Percentiles rank a stretch among this genome's conserved stretches.
These are phyloP conservation scores for Microcebus ravelobensis DNA, from an alignment of 2,113 vertebrate genomes.

Conservation along the genomic window DNA sequence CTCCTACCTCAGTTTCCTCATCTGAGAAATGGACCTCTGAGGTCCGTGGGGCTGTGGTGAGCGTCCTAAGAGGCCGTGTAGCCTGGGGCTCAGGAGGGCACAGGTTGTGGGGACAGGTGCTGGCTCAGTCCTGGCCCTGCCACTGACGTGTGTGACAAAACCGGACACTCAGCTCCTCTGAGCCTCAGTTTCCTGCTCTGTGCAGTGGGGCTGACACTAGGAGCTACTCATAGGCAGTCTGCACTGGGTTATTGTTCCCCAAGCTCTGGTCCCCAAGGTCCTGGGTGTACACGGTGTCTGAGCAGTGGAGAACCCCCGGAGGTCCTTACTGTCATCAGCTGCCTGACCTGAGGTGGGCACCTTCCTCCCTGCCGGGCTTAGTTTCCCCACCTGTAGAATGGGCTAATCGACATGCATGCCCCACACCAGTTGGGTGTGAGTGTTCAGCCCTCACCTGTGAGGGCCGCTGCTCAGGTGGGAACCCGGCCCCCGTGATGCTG, in stretches of 20 bases:
- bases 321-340: background rate
- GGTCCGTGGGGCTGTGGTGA: background rate
- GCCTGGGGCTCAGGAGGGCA: no score
- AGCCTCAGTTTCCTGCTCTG: background rate
- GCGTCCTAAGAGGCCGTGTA: accelerated
- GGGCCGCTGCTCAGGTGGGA: background rate
- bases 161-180: background rate
- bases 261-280: background rate
- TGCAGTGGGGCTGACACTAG: accelerated
- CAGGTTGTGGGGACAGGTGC: background rate
- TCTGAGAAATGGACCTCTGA: background rate
- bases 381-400: background rate
- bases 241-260: background rate
- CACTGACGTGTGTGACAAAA: accelerated
- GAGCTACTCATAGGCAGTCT: accelerated
- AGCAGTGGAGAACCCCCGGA: background rate
- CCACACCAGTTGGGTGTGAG: background rate
- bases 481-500: no score
- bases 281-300: no score
- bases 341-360: accelerated
- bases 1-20: background rate
- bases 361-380: background rate
- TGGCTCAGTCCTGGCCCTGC: background rate
- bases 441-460: background rate
- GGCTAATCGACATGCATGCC: background rate